Evolutionary conservation across 2,888 invertebrate genomes (phyloP), one percentile per base, ranked within the genome.

Genomic region (Drosophila ustulata): DNA sequence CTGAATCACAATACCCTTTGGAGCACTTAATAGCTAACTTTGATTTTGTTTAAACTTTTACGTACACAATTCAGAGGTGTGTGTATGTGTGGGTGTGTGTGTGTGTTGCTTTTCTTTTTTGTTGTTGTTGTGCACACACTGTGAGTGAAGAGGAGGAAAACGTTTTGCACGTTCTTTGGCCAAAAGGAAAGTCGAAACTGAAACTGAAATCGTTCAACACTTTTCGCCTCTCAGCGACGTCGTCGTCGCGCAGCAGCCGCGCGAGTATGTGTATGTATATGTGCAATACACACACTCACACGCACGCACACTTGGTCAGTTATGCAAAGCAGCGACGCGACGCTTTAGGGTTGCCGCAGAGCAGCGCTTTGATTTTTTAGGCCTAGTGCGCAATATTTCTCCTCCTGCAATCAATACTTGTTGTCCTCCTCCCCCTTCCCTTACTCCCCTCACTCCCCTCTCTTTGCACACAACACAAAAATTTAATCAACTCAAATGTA

Each of bases 401-500:
- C 59, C 71, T 75, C 79, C 77, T 77, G 75, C 67, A 84, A 87
- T 82, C 83, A 71, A 83, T 83, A 83, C 83, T 85, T 85, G 86
- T 85, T 88, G 85, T 87, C 75, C 79, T 70, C 69, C 43, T 47
- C 11, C 11, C 37, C 30, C 28, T 30, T 23, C 26, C 30, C 18
- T 18, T 18, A 41, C 39, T 28, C 28, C 18, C 50, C 47, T 78
- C 66, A 81, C 13, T 52, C 39, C 13, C 6, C 41, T 39, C 79
- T 65, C 72, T 71, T 18, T 34, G 50, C 49, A 51, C 52, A 59
- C 18, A 63, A 49, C 49, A 80, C 61, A 86, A 83, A 82, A 83
- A 80, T 85, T 63, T 88, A 82, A 83, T 83, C 86, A 86, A 75
- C 83, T 82, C 68, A 82, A 83, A 82, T 88, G 82, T 75, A 75